phyloP scores from a whole-genome alignment of 2,797 vertebrate genomes.

The Centroberyx gerrardi region DNA sequence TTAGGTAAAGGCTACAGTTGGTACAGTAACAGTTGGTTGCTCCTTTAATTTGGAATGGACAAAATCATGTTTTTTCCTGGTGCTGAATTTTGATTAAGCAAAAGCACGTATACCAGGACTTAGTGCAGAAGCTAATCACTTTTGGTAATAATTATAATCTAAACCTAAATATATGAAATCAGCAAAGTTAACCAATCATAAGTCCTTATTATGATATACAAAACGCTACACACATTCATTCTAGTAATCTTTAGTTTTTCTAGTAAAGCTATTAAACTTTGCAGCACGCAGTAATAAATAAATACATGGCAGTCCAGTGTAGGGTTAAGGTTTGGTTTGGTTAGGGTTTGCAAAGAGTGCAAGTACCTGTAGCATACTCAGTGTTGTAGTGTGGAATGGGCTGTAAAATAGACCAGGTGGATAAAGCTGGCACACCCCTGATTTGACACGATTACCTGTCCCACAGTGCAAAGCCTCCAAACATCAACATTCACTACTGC shows the following conservation, averaged over 20 bases:
- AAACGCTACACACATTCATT: not conserved
- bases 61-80: constrained; percentile 8
- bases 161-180: constrained; percentile 21
- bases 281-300: not conserved
- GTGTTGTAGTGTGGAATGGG: not conserved
- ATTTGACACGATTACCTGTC: not conserved
- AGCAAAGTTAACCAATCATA: constrained; percentile 11
- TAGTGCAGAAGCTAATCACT: constrained; percentile 24
- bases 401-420: not conserved
- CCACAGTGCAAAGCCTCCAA: constrained; percentile 21
- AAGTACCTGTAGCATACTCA: not conserved
- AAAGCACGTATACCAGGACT: not conserved
- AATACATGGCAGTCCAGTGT: constrained; percentile 9
- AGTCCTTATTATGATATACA: not conserved
- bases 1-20: not conserved
- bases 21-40: constrained; percentile 21
- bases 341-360: not conserved
- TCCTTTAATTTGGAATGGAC: not conserved
- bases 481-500: constrained; percentile 18
- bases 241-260: constrained; percentile 13
- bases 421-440: not conserved
- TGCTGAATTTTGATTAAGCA: not conserved
- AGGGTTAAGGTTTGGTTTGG: too few species aligned
- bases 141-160: constrained; percentile 15
- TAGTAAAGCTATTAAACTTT: constrained; percentile 15